Conservation (phyloP, 1,140 invertebrate species). For the Antheraea mylitta region DNA sequence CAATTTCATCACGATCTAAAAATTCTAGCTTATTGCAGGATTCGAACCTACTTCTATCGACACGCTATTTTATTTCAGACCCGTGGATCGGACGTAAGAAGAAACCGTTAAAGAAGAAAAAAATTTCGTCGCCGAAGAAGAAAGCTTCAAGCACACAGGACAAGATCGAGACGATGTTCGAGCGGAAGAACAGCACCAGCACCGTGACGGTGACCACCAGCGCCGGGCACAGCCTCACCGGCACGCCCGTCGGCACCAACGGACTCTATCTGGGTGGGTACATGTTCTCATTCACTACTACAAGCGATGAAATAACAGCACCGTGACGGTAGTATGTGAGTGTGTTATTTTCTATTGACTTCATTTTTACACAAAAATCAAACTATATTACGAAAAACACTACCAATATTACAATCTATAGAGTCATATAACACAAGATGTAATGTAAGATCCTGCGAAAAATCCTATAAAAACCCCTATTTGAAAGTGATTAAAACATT, state of each 20-base stretch:
- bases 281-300: background rate
- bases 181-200: constrained; percentile 76
- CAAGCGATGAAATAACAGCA: background rate
- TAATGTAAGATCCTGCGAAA: too few species aligned
- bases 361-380: background rate
- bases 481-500: background rate
- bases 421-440: too few species aligned
- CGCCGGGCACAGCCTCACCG: constrained; percentile 49
- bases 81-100: constrained; percentile 90
- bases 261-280: constrained; percentile 62
- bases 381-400: too few species aligned
- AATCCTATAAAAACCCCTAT: too few species aligned
- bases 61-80: constrained; percentile 76
- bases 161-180: constrained; percentile 85
- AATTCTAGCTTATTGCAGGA: too few species aligned
- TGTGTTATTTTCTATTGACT: too few species aligned
- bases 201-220: constrained; percentile 52
- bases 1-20: too few species aligned
- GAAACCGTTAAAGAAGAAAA: constrained; percentile 85
- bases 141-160: constrained; percentile 86
- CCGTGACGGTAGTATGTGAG: background rate
- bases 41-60: too few species aligned
- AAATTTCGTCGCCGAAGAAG: constrained; percentile 80
- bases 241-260: constrained; percentile 72
- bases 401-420: too few species aligned